Evolutionary conservation across 2,797 vertebrate genomes (phyloP), one percentile per base, ranked within the genome.

Genomic region (Lerista edwardsae): DNA sequence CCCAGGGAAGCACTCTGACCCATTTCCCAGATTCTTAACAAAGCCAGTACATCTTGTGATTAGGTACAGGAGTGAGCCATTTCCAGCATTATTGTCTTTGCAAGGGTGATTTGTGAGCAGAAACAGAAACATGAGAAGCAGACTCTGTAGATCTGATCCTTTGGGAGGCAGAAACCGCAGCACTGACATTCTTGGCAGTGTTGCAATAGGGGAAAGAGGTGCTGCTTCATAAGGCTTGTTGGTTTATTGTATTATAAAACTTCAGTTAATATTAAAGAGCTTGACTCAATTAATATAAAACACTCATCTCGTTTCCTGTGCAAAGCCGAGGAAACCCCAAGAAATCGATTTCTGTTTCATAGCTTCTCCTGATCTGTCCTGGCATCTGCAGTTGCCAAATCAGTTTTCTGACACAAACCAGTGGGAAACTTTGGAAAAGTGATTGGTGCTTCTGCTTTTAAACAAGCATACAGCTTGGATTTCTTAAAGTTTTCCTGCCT

Each of bases 121-220:
- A 72, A 72, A 72, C 11, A 29, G 39, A 41, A 44, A 72, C 8
- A 7, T 14, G 39, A 72, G 69, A 72, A 21, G 39, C 25, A 36
- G 23, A 36, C 41, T 41, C 69, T 4, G 39, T 72, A 44, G 21
- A 44, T 17, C 41, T 36, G 31, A 17, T 1, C 9, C 69, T 51
- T 79, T 75, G 39, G 36, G 14, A 36, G 17, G 29, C 0, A 14
- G 79, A 27, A 41, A 59, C 14, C 79, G n/a, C 41, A 61, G 82
- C 39, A 4, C 77, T 51, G 57, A 1, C 41, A 41, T 74, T 75
- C 68, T 19, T 79, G 51, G 77, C 83, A 25, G 1, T 0, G 6
- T 1, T 2, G 71, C 31, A 3, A 1, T 12, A 5, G 2, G 15
- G n/a, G 74, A 17, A 0, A 14, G 62, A 47, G 21, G 14, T 0